These are phyloP conservation scores for Nasonia longicornis DNA, from an alignment of 1,140 invertebrate species.

Conservation along the genomic window DNA sequence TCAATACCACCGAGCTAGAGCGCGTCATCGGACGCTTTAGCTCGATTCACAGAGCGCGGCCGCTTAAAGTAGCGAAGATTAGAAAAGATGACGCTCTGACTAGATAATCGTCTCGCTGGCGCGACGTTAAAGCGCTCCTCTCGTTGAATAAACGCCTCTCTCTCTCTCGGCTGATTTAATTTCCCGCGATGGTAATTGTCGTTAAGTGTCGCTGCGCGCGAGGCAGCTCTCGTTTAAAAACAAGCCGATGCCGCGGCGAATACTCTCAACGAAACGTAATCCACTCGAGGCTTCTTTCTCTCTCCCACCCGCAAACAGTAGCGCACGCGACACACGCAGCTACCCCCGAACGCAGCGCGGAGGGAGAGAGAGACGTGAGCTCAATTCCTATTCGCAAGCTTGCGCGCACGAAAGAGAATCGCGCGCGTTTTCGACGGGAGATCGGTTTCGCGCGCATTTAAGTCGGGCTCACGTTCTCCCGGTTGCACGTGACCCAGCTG, in stretches of 20 bases:
- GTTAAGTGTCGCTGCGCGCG: constrained; percentile 46
- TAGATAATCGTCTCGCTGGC: constrained; percentile 53
- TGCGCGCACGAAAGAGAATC: not conserved
- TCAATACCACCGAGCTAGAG: not conserved
- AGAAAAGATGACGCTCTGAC: constrained; percentile 52
- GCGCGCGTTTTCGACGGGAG: constrained; percentile 41
- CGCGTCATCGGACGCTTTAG: not conserved
- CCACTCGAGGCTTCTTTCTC: too few relatives aligned
- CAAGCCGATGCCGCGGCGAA: too few relatives aligned
- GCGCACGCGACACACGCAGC: too few relatives aligned
- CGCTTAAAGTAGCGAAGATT: constrained; percentile 40
- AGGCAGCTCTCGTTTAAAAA: constrained; percentile 33
- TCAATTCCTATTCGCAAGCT: not conserved
- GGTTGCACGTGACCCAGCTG: constrained; percentile 65
- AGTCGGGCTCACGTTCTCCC: constrained; percentile 55
- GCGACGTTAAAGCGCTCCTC: constrained; percentile 48
- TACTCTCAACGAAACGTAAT: too few relatives aligned
- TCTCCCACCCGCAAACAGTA: too few relatives aligned
- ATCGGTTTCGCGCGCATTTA: constrained; percentile 40
- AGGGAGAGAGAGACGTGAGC: not conserved
- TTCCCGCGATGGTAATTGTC: constrained; percentile 61
- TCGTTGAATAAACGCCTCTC: constrained; percentile 53
- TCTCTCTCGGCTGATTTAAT: constrained; percentile 57
- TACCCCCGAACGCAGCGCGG: not conserved
- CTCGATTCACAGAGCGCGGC: not conserved